Evolutionary conservation across 2,797 vertebrate species (phyloP).

Genomic region (Parambassis ranga): DNA sequence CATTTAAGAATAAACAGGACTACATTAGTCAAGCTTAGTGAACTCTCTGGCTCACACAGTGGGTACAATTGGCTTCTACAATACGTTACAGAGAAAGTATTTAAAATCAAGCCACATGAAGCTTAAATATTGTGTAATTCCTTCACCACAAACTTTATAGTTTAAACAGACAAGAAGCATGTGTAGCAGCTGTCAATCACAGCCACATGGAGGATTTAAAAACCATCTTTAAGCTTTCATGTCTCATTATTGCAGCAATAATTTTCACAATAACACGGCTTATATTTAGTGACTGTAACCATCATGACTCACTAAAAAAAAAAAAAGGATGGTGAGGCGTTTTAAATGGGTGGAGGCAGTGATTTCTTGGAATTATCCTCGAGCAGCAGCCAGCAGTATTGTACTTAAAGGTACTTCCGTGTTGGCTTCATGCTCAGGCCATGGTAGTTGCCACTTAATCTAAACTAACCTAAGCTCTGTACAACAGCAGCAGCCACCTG

Average conservation of each 20-base stretch:
- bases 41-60: no score
- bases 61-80: no score
- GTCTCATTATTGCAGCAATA: not conserved
- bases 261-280: not conserved
- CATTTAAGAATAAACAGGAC: no score
- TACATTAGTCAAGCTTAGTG: no score
- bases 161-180: not conserved
- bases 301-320: not conserved
- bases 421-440: not conserved
- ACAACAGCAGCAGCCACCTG: slow-evolving; percentile 12
- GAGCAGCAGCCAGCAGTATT: not conserved
- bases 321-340: not conserved
- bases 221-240: not conserved
- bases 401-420: not conserved
- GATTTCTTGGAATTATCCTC: not conserved
- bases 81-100: no score
- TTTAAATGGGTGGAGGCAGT: not conserved
- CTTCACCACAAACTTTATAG: not conserved
- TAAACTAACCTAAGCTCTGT: slow-evolving; percentile 3
- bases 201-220: not conserved
- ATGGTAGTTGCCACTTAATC: not conserved
- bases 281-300: not conserved
- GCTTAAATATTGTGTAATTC: no score
- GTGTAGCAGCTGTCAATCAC: not conserved
- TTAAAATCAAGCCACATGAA: no score